phyloP scores from a whole-genome alignment of 2,797 vertebrate genomes.

The Halcyon chelicuti region DNA sequence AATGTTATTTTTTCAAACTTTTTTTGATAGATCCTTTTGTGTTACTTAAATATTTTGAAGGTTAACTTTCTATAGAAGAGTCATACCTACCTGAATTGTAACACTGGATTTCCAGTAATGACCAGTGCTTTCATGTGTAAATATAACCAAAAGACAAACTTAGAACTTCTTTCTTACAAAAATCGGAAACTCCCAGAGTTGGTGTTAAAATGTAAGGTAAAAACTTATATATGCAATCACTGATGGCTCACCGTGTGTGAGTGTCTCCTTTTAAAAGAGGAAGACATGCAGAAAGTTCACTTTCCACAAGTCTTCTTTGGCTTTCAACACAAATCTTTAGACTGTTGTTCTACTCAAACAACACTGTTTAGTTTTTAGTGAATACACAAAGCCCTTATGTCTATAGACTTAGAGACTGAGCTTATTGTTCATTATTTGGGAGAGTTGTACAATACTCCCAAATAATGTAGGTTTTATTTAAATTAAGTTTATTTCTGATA shows the following conservation, averaged over 20 bases:
- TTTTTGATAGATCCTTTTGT: neutral
- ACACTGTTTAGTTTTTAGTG: neutral
- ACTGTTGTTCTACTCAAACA: neutral
- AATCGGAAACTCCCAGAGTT: neutral
- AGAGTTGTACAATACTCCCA: neutral
- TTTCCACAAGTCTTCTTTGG: neutral
- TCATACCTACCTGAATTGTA: neutral
- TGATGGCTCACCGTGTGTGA: neutral
- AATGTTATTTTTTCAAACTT: neutral
- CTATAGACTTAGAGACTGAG: neutral
- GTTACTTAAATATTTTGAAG: neutral
- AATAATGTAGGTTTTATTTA: neutral
- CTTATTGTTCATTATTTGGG: neutral
- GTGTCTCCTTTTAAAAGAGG: neutral
- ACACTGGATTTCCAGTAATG: neutral
- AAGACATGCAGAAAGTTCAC: neutral
- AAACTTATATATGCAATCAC: neutral
- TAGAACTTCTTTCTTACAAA: neutral
- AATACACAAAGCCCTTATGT: neutral
- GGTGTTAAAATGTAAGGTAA: neutral
- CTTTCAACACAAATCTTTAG: neutral
- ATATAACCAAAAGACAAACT: neutral
- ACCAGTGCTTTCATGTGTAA: neutral
- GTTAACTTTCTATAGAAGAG: neutral
- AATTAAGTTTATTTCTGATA: neutral